phyloP scores from a whole-genome alignment of 2,888 invertebrate species.

The Noctua comes region DNA sequence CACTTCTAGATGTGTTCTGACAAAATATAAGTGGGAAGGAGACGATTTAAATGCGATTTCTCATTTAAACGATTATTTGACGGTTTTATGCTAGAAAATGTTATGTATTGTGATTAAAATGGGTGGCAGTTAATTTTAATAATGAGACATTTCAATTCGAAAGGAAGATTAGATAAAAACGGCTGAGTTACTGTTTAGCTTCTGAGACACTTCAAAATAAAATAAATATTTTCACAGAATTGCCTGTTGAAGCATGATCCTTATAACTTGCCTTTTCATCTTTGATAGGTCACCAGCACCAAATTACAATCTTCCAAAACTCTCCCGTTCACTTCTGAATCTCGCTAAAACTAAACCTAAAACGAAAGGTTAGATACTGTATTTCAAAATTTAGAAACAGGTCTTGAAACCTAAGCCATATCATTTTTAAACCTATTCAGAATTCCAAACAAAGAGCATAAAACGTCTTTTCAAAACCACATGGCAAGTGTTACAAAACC shows the following conservation, averaged over 20 bases:
- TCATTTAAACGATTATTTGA: constrained; percentile 32
- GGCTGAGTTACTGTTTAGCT: background rate
- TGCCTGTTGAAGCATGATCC: too few species aligned
- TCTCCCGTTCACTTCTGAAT: constrained; percentile 16
- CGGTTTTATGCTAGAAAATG: constrained; percentile 10
- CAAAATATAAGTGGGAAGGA: constrained; percentile 28
- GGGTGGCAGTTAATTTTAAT: constrained; percentile 4
- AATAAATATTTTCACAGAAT: background rate
- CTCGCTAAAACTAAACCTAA: constrained; percentile 14
- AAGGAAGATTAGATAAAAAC: background rate
- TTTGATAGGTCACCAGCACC: background rate
- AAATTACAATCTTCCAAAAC: constrained; percentile 9
- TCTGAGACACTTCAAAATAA: background rate
- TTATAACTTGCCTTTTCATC: constrained; percentile 38
- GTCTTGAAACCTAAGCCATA: constrained; percentile 21
- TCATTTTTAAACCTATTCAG: constrained; percentile 20
- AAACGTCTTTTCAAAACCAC: constrained; percentile 3
- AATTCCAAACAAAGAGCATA: constrained; percentile 30
- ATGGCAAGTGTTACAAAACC: constrained; percentile 14
- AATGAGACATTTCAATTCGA: constrained; percentile 12
- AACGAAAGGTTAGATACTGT: background rate
- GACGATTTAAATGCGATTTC: constrained; percentile 43
- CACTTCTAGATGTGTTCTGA: constrained; percentile 33
- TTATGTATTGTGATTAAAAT: constrained; percentile 43
- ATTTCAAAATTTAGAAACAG: constrained; percentile 17